These are phyloP conservation scores for Corythaixoides concolor DNA, from an alignment of 2,113 vertebrate species.

Conservation along the genomic window DNA sequence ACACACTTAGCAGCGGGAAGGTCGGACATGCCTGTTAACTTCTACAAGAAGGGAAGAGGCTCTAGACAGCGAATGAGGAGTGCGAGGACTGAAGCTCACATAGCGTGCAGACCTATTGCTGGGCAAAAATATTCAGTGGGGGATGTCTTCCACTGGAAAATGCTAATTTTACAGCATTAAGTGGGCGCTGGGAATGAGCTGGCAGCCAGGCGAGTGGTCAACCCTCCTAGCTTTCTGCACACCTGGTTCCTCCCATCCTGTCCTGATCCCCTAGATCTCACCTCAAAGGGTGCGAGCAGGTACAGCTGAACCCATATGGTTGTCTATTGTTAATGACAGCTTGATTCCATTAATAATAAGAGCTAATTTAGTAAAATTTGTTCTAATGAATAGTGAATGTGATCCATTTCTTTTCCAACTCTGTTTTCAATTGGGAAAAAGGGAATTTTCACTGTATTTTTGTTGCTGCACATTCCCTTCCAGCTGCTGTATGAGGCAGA, in stretches of 20 bases:
- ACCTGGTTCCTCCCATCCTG: background rate
- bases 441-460: background rate
- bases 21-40: background rate
- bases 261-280: accelerated
- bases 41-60: background rate
- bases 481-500: background rate
- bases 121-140: background rate
- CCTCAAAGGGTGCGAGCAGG: accelerated
- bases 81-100: background rate
- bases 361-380: background rate
- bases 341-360: background rate
- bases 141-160: background rate
- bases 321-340: background rate
- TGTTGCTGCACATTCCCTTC: background rate
- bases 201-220: background rate
- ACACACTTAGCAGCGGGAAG: background rate
- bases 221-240: background rate
- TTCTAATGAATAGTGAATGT: background rate
- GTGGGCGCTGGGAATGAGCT: background rate
- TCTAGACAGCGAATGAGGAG: background rate
- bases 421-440: background rate
- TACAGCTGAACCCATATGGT: background rate
- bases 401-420: background rate
- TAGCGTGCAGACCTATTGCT: background rate
- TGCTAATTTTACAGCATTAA: background rate